Conservation (phyloP, 2,113 vertebrate genomes). For the Microcebus tavaratra region DNA sequence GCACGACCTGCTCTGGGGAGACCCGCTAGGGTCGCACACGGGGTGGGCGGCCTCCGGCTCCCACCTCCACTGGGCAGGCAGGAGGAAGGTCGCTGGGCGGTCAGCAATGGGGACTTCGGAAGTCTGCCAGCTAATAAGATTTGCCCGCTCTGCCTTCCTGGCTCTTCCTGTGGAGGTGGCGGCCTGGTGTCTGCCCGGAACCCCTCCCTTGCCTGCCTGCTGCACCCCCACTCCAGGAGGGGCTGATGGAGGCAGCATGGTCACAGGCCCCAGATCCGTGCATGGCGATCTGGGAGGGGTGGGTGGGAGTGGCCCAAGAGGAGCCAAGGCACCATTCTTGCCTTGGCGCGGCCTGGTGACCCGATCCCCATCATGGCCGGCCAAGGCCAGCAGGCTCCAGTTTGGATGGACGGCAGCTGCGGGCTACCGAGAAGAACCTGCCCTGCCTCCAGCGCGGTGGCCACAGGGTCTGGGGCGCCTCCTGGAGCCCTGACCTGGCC, state of each 20-base stretch:
- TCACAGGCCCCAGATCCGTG: neutral
- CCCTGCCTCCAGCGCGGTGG: too few species aligned
- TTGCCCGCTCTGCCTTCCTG: neutral
- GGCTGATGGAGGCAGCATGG: neutral
- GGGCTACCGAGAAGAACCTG: accelerated
- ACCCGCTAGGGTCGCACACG: neutral
- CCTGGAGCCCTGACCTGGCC: too few species aligned
- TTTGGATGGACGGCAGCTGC: neutral
- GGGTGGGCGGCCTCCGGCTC: neutral
- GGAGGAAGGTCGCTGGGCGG: neutral
- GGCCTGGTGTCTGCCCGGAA: neutral
- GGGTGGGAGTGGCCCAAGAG: neutral
- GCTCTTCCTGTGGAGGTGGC: neutral
- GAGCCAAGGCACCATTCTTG: too few species aligned
- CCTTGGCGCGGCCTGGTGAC: accelerated
- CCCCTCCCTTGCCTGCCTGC: neutral
- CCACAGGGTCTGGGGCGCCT: neutral
- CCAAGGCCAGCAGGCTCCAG: neutral
- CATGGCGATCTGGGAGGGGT: accelerated
- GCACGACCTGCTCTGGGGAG: neutral
- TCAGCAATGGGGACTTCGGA: neutral
- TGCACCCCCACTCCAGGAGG: neutral
- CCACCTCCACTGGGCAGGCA: too few species aligned
- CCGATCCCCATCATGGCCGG: too few species aligned
- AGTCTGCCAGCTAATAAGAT: neutral